These are phyloP conservation scores for Charaxes varanes DNA, from an alignment of 1,140 invertebrate species.

Conservation along the genomic window DNA sequence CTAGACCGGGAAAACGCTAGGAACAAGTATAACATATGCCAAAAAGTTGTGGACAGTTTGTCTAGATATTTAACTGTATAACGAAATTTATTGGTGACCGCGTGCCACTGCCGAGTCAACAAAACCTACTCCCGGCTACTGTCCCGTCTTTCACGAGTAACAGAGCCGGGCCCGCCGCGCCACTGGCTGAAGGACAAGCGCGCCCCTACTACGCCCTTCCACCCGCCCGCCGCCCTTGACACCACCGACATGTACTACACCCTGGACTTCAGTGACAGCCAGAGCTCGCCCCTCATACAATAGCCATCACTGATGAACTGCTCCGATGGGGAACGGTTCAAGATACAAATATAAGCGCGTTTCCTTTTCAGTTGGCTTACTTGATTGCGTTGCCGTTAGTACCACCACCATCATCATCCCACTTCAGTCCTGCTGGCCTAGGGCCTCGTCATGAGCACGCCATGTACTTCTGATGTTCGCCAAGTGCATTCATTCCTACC, in stretches of 20 bases:
- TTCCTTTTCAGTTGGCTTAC: neutral
- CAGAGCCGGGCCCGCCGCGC: conserved; percentile 53
- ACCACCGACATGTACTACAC: conserved; percentile 83
- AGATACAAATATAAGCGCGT: conserved; percentile 46
- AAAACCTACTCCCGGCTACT: conserved; percentile 77
- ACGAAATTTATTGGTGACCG: conserved; percentile 76
- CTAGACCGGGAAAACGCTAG: too few species aligned
- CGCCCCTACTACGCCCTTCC: conserved; percentile 30
- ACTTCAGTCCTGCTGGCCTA: too few species aligned
- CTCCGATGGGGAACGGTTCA: conserved; percentile 64
- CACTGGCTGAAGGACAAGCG: conserved; percentile 71
- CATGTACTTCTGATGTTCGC: too few species aligned
- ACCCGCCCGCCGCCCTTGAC: conserved; percentile 64
- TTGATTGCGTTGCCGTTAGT: too few species aligned
- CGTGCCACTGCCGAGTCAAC: conserved; percentile 82
- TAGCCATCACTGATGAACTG: conserved; percentile 70
- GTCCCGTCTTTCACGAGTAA: conserved; percentile 58
- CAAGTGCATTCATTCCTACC: too few species aligned
- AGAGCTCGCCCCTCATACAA: conserved; percentile 81
- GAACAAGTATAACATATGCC: too few species aligned
- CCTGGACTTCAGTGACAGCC: conserved; percentile 82
- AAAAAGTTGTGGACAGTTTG: too few species aligned
- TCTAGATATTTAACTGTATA: too few species aligned
- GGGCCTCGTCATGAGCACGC: too few species aligned
- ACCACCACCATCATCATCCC: too few species aligned